Evolutionary conservation across 1,140 invertebrate species (phyloP), one percentile per base, ranked within the genome.

Genomic region (Drosophila sechellia): DNA sequence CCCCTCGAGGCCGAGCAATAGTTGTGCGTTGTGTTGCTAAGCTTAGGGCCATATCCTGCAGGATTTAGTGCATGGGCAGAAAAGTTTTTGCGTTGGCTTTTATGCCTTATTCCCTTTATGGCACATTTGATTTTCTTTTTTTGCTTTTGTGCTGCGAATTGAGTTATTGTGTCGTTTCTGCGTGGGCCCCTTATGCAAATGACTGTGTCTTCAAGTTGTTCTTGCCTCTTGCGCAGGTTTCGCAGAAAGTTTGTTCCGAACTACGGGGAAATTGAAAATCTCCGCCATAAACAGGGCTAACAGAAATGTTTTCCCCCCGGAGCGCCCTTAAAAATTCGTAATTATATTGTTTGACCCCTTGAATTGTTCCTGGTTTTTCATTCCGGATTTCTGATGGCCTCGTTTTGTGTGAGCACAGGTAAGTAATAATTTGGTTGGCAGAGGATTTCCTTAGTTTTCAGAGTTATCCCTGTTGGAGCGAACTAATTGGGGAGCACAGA

Each of bases 121-220:
- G 54, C 52, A 35, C 73, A 80, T 85, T 80, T 49, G 64, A 15
- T 55, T 69, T 39, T 35, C 10, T 49, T 68, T 27, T 65, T 35
- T 15, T 45, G 66, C 55, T 64, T 64, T 79, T 52, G 17, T 64
- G 37, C 60, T 68, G 43, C 50, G 75, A 83, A 86, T 86, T 83
- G 83, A 86, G 79, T 86, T 86, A 86, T 86, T 87, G 83, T 83
- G 83, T 56, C 73, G 57, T 52, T 75, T 75, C 68, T 46, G 55
- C 43, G 37, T 20, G 40, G 42, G 53, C 55, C 60, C 64, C 71
- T 79, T 81, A 87, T 83, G 78, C 70, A 86, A 87, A 86, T 86
- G 70, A 64, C 53, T 75, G 43, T 57, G 40, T 64, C 72, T 75
- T 75, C 40, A 54, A 65, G 71, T 65, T 73, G 61, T 42, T 80